These are phyloP conservation scores for Rhopilema esculentum DNA, from an alignment of 30 jellyfish, hydroid and myxozoan species.

Conservation along the genomic window DNA sequence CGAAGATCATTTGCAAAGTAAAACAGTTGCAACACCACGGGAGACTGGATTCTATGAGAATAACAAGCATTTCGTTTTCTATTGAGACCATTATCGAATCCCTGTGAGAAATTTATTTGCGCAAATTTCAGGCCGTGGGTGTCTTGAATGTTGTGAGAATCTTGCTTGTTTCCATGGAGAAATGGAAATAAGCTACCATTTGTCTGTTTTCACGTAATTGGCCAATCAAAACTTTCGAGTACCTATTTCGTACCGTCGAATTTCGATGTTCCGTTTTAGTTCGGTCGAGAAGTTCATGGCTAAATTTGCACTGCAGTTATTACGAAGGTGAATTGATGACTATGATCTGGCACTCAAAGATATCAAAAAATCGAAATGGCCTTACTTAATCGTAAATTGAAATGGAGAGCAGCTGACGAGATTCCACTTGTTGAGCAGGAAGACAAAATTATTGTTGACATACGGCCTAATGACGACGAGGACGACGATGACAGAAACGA, in stretches of 20 bases:
- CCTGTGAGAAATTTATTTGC: not conserved
- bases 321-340: not conserved
- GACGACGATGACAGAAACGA: constrained; percentile 44
- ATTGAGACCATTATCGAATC: not conserved
- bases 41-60: not conserved
- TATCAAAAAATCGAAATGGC: constrained; percentile 59
- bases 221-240: constrained; percentile 34
- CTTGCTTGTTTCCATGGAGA: constrained; percentile 39
- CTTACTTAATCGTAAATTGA: constrained; percentile 66
- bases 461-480: constrained; percentile 75
- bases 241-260: not conserved
- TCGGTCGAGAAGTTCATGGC: not conserved
- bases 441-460: constrained; percentile 65
- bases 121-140: constrained; percentile 16
- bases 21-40: no score
- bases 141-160: not conserved
- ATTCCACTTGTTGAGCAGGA: constrained; percentile 75
- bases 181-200: not conserved
- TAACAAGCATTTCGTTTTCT: not conserved
- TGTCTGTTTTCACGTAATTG: not conserved
- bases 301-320: not conserved
- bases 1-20: no score
- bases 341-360: not conserved
- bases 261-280: not conserved
- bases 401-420: constrained; percentile 78